phyloP scores from a whole-genome alignment of 2,797 vertebrate genomes.

The Phyllotis vaccarum region DNA sequence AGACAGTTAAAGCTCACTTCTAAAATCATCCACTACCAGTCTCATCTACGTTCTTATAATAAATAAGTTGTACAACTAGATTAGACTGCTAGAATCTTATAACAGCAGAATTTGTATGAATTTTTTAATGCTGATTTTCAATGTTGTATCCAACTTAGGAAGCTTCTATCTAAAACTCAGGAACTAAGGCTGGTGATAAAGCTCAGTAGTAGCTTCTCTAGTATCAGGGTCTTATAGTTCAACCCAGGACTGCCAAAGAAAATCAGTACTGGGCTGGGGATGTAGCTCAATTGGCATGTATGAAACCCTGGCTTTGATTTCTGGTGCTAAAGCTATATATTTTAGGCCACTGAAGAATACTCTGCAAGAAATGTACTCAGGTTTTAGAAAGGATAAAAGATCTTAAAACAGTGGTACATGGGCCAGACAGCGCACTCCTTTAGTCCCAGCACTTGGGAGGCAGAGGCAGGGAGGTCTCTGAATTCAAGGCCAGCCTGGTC shows the following conservation, averaged over 20 bases:
- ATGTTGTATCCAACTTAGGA: background rate
- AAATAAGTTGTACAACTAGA: background rate
- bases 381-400: background rate
- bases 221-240: background rate
- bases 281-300: background rate
- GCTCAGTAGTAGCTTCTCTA: background rate
- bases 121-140: background rate
- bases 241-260: background rate
- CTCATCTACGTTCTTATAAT: slow-evolving; percentile 20
- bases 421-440: no score
- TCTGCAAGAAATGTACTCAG: slow-evolving; percentile 24
- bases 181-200: background rate
- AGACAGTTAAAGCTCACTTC: slow-evolving; percentile 15
- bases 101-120: background rate
- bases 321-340: background rate
- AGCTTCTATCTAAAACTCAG: slow-evolving; percentile 25
- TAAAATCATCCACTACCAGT: slow-evolving; percentile 9
- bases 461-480: no score
- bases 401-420: background rate
- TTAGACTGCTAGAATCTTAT: background rate
- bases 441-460: no score
- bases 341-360: background rate
- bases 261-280: background rate
- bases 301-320: background rate
- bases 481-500: no score